These are phyloP conservation scores for Chironomus striatipennis DNA, from an alignment of 1,140 invertebrate genomes.

Conservation along the genomic window DNA sequence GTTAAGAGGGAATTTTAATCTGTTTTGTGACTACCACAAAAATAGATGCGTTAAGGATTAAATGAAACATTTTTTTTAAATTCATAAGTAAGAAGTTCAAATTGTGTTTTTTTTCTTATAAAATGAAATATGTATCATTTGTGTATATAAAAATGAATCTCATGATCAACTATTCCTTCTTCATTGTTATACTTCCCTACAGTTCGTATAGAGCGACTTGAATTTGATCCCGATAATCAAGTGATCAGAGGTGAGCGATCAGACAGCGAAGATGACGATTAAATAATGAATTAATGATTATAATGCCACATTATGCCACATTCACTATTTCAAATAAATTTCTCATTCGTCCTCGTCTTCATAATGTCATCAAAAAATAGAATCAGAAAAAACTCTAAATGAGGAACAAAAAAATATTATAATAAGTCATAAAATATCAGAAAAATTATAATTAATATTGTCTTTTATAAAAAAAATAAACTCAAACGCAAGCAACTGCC, in stretches of 20 bases:
- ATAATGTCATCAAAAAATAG: conserved; percentile 1
- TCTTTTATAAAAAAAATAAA: background rate
- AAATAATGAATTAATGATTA: conserved; percentile 20
- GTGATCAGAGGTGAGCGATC: conserved; percentile 34
- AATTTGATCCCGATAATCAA: conserved; percentile 38
- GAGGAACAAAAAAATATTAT: conserved; percentile 26
- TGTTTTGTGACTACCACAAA: too few species aligned
- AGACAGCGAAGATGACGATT: conserved; percentile 31
- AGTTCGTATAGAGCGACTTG: conserved; percentile 35
- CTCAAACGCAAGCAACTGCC: conserved; percentile 4
- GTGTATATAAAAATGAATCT: conserved; percentile 28
- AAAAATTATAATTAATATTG: conserved; percentile 29
- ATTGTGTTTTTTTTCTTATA: background rate
- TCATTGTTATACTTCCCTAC: conserved; percentile 34
- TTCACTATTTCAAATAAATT: conserved; percentile 15
- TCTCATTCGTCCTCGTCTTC: background rate
- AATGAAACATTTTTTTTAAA: too few species aligned
- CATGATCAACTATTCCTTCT: conserved; percentile 33
- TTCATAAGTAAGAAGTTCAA: too few species aligned
- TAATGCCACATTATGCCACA: background rate
- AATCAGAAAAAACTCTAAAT: conserved; percentile 9
- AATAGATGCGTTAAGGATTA: too few species aligned
- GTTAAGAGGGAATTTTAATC: too few species aligned
- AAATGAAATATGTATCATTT: background rate
- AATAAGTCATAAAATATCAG: conserved; percentile 30